These are phyloP conservation scores for Xenops minutus DNA, from an alignment of 2,797 vertebrate genomes.

Conservation along the genomic window DNA sequence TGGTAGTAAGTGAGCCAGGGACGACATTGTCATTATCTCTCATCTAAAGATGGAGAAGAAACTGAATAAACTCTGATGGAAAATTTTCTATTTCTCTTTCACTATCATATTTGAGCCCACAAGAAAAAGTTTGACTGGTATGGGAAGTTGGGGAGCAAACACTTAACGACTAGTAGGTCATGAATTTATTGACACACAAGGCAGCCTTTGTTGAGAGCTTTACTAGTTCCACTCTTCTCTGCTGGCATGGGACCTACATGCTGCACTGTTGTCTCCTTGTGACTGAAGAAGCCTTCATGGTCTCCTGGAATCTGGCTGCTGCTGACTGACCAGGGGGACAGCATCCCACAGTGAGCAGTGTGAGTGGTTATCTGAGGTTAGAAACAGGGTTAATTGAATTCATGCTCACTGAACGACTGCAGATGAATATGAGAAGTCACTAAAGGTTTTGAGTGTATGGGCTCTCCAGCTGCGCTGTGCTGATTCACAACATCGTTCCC, in stretches of 20 bases:
- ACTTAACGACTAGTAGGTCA: not conserved
- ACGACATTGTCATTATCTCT: fast-evolving
- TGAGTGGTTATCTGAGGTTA: not conserved
- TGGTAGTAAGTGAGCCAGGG: not conserved
- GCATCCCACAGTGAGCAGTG: fast-evolving
- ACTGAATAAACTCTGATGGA: not conserved
- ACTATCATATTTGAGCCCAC: not conserved
- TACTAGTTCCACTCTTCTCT: not conserved
- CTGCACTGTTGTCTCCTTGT: not conserved
- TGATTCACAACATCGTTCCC: not conserved
- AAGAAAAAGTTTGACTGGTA: not conserved
- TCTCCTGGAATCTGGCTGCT: not conserved
- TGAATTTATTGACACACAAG: not conserved
- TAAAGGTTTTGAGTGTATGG: not conserved
- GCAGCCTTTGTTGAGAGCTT: not conserved
- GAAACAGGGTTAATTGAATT: not conserved
- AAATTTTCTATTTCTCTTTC: not conserved
- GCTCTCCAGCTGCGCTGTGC: not conserved
- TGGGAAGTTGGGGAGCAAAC: not conserved
- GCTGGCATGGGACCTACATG: not conserved
- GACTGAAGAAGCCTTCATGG: not conserved
- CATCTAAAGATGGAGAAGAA: not conserved
- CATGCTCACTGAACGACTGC: not conserved
- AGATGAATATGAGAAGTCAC: not conserved
- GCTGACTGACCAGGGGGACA: not conserved